phyloP scores from a whole-genome alignment of 2,113 vertebrate genomes.

The Hippocampus mohnikei region DNA sequence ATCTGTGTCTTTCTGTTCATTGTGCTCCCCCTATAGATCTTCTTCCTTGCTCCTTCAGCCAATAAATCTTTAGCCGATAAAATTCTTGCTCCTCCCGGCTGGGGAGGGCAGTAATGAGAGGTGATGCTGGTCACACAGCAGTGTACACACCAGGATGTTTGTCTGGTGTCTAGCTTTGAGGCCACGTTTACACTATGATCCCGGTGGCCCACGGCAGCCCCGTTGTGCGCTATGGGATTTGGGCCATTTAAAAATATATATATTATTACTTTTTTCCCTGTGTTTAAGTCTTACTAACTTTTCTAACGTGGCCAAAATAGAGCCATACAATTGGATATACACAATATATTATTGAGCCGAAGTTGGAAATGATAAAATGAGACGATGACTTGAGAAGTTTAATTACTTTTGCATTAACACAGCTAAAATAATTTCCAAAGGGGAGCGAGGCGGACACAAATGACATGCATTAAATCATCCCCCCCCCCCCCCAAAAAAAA shows the following conservation, averaged over 20 bases:
- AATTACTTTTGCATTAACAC: no score
- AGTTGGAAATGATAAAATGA: neutral
- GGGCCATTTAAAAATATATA: neutral
- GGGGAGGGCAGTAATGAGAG: conserved; percentile 13
- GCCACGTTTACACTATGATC: neutral
- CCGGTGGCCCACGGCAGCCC: neutral
- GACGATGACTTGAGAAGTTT: neutral
- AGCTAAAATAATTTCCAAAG: neutral
- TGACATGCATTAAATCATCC: no score
- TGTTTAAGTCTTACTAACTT: no score
- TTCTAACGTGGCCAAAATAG: no score
- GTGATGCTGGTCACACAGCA: conserved; percentile 37
- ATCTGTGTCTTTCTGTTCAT: conserved; percentile 59
- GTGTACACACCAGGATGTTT: conserved; percentile 21
- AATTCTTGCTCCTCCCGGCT: conserved; percentile 27
- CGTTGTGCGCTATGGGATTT: neutral
- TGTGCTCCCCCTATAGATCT: conserved; percentile 54
- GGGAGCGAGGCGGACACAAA: no score
- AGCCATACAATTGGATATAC: neutral
- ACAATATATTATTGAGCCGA: neutral
- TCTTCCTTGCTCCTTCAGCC: conserved; percentile 33
- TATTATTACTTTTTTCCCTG: no score
- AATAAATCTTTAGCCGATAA: conserved; percentile 63
- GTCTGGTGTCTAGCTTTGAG: neutral
- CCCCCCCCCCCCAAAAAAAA: no score